phyloP scores from a whole-genome alignment of 2,888 invertebrate species.

The Patella ulyssiponensis region DNA sequence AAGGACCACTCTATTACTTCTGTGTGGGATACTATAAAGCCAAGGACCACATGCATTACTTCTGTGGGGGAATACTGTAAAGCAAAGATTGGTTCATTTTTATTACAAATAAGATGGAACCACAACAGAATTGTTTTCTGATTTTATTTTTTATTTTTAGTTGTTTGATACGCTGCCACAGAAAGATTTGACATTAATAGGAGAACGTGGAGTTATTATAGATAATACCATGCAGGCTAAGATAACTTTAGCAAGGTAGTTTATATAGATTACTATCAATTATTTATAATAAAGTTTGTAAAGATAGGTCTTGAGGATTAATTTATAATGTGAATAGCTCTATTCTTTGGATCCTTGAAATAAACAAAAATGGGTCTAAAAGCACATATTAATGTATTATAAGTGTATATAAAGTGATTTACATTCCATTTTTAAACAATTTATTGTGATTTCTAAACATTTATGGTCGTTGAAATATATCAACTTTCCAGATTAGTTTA shows the following conservation, averaged over 20 bases:
- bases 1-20: too few species aligned
- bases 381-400: too few species aligned
- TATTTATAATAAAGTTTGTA: too few species aligned
- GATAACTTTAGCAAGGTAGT: slow-evolving; percentile 52
- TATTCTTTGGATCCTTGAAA: too few species aligned
- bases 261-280: background rate
- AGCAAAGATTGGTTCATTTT: too few species aligned
- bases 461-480: background rate
- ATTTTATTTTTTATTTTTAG: slow-evolving; percentile 31
- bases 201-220: slow-evolving; percentile 48
- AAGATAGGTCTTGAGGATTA: background rate
- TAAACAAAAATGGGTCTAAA: too few species aligned
- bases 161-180: slow-evolving; percentile 49
- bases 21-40: too few species aligned
- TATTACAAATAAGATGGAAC: background rate
- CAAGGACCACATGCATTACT: too few species aligned
- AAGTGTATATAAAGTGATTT: too few species aligned
- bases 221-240: slow-evolving; percentile 49
- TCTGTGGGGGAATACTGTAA: too few species aligned
- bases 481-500: background rate
- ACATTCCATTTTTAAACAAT: too few species aligned
- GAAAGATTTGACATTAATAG: slow-evolving; percentile 50
- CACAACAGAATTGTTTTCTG: background rate
- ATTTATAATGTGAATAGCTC: too few species aligned
- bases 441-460: background rate